A percentile compares a stretch with the other conserved stretches of the same genome.
Conservation (phyloP, 2,888 invertebrate genomes). For the Euspilapteryx auroguttella region DNA sequence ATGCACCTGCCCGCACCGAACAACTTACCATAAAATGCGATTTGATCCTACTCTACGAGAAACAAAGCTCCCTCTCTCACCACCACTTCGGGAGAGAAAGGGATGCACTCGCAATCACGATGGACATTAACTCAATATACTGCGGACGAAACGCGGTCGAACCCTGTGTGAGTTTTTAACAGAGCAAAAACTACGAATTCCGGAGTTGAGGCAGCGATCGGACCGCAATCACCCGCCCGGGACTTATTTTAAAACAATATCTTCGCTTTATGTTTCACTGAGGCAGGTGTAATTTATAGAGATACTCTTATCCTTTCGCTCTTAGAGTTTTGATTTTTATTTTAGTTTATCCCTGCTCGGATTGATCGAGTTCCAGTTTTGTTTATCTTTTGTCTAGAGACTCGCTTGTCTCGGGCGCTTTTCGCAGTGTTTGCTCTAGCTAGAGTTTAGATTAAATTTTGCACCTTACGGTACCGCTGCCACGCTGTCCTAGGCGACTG, state of each 20-base stretch:
- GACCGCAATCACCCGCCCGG: slow-evolving; percentile 41
- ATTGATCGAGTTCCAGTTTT: slow-evolving; percentile 41
- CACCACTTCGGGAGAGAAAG: slow-evolving; percentile 23
- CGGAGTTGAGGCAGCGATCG: slow-evolving; percentile 38
- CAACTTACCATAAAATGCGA: slow-evolving; percentile 59
- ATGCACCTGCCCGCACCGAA: slow-evolving; percentile 51
- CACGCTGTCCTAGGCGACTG: too few relatives aligned
- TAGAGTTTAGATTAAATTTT: slow-evolving; percentile 40
- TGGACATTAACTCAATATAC: slow-evolving; percentile 56
- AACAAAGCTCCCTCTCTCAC: slow-evolving; percentile 33
- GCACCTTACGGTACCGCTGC: too few relatives aligned
- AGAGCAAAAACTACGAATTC: slow-evolving; percentile 58
- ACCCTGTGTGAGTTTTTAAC: slow-evolving; percentile 56
- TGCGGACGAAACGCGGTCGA: slow-evolving; percentile 41
- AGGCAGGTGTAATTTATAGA: slow-evolving; percentile 49
- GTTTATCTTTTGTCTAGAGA: slow-evolving; percentile 54
- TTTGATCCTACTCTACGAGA: slow-evolving; percentile 42
- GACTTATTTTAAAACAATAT: slow-evolving; percentile 54
- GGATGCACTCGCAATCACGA: slow-evolving; percentile 44
- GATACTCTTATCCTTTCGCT: slow-evolving; percentile 27
- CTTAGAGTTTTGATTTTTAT: slow-evolving; percentile 37
- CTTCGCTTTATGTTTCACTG: slow-evolving; percentile 41
- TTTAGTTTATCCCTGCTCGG: slow-evolving; percentile 21
- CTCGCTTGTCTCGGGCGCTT: slow-evolving; percentile 32
- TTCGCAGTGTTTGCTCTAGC: slow-evolving; percentile 38